Base-by-base conservation (phyloP, 2,888 invertebrate species). In the Ischnura elegans region DNA sequence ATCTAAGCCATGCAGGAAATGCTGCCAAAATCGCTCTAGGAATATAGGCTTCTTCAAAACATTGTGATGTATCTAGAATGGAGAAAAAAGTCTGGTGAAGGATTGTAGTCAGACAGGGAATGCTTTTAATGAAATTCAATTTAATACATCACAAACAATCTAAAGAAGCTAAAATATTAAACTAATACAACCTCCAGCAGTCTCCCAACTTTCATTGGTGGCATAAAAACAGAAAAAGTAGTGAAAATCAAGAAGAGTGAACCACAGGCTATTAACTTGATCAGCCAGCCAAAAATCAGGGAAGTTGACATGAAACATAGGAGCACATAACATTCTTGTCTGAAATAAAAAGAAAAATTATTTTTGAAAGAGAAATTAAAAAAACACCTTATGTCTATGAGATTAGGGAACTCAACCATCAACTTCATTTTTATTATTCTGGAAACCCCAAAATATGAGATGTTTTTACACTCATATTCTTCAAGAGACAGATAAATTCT, bases 231-330 rank as follows among this genome's bases (percentile, higher is more conserved):
- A 99, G 46, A 98, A 96, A 94, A 99, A 97, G 96, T 98, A 99
- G 95, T 99, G 99, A 95, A 99, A 98, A 96, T 99, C 99, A 25
- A 99, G 96, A 94, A 99, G 97, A 4, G 99, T 98, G 0, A 98
- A 98, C 0, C 97, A 98, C 94, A 99, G 97, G 93, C 99, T 99
- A 96, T 99, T 99, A 95, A 99, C 97, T 96, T 99, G 99, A 97
- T 99, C 99, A 10, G 99, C 99, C 96, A 99, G 97, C 99, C 99
- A 99, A 97, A 99, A 99, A 96, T 99, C 99, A 46, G 99, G 99
- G 95, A 99, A 99, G 87, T 98, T 97, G 13, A 99, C 99, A 95
- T 98, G 98, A 95, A 98, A 98, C 95, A 99, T 99, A 42, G 99
- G 99, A 0, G 99, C 99, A 66, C 98, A 97, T 87, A 99, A 95